Conservation (phyloP, 2,113 vertebrate species). For the Ctenodactylus gundi region DNA sequence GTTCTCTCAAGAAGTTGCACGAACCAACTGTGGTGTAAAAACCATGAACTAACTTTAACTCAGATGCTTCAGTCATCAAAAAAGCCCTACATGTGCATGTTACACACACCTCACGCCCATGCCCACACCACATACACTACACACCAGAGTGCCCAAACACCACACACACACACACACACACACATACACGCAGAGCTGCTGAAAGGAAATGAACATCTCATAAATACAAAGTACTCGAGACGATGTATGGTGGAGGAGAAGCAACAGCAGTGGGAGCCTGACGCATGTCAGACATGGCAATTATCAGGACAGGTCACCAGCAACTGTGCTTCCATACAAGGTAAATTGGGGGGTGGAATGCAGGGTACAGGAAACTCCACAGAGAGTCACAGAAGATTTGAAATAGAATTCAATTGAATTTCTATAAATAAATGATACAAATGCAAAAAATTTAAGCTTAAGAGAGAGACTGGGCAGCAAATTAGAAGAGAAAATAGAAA, state of each 20-base stretch:
- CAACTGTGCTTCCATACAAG: not conserved
- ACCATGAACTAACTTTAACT: not conserved
- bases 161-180: not conserved
- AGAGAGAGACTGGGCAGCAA: not conserved
- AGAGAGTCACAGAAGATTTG: not conserved
- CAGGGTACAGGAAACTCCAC: not conserved
- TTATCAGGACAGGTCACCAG: not conserved
- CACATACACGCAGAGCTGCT: not conserved
- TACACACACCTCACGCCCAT: too few species aligned
- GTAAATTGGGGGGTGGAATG: not conserved
- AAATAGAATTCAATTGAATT: not conserved
- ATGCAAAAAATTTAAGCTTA: conserved; percentile 16
- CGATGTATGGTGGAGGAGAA: not conserved
- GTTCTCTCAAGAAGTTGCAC: not conserved
- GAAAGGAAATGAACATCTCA: not conserved
- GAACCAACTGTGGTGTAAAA: not conserved
- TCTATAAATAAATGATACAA: conserved; percentile 20
- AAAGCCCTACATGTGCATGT: not conserved
- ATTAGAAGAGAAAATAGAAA: not conserved
- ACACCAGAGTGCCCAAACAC: too few species aligned
- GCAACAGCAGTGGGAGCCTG: not conserved
- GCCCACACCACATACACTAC: too few species aligned
- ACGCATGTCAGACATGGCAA: not conserved
- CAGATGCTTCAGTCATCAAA: not conserved
- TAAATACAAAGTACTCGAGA: not conserved